Percentiles rank a stretch among this genome's conserved stretches.
phyloP scores from a whole-genome alignment of 2,888 invertebrate genomes.

The Myopa testacea region DNA sequence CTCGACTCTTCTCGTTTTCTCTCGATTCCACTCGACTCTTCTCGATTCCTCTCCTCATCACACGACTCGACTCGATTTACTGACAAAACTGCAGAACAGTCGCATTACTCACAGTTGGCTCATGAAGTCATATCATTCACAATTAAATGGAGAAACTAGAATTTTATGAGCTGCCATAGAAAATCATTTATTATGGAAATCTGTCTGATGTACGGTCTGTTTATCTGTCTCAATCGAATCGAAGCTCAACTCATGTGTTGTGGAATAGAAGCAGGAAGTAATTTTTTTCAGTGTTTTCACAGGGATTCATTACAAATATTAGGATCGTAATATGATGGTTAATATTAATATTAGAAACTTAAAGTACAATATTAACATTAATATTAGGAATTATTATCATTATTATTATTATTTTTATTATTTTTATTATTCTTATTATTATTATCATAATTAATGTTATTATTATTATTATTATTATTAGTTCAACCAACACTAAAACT shows the following conservation, averaged over 20 bases:
- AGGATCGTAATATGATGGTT: not conserved
- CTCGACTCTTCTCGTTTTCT: too few relatives aligned
- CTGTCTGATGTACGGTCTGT: not conserved
- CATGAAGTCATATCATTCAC: constrained; percentile 17
- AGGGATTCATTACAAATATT: not conserved
- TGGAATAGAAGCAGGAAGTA: not conserved
- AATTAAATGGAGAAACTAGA: constrained; percentile 11
- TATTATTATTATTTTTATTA: not conserved
- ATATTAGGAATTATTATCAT: constrained; percentile 1
- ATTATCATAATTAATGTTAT: not conserved
- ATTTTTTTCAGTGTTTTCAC: not conserved
- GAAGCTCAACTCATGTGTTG: not conserved
- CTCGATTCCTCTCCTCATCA: too few relatives aligned
- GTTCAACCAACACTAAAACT: too few relatives aligned
- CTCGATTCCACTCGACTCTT: too few relatives aligned
- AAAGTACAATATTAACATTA: not conserved
- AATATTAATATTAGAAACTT: too few relatives aligned
- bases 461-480: not conserved
- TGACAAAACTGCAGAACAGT: constrained; percentile 1
- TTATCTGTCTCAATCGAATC: too few relatives aligned
- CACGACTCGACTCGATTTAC: not conserved
- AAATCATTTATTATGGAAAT: not conserved
- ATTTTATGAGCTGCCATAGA: not conserved
- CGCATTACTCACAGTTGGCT: constrained; percentile 12
- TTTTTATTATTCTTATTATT: too few relatives aligned